phyloP scores from a whole-genome alignment of 2,888 invertebrate genomes.

The Anagyrus pseudococci region DNA sequence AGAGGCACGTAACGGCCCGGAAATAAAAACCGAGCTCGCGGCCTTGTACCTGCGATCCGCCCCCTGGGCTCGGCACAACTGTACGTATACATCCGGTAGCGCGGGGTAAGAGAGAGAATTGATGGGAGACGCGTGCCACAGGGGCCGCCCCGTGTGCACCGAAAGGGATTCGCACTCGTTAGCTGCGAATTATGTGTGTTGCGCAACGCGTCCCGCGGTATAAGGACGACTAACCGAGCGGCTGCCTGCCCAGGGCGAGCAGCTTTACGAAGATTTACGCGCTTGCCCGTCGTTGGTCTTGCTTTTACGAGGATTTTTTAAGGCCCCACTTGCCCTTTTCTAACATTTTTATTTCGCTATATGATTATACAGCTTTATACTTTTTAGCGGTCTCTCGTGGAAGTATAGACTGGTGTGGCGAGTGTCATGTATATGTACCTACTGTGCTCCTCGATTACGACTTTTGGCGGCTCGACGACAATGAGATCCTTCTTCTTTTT shows the following conservation, averaged over 20 bases:
- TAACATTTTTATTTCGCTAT: no score
- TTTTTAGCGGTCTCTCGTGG: no score
- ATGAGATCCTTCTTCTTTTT: constrained; percentile 34
- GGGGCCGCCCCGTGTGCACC: not conserved
- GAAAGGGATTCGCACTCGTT: not conserved
- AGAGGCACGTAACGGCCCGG: not conserved
- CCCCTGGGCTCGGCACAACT: not conserved
- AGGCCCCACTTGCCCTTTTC: no score
- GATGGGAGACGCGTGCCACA: not conserved
- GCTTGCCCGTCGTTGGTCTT: no score
- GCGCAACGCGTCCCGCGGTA: not conserved
- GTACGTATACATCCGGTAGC: not conserved
- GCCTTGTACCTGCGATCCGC: not conserved
- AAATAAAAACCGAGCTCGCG: not conserved
- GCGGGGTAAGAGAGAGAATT: not conserved
- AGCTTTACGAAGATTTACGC: no score
- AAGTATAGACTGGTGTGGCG: no score
- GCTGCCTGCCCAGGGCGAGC: no score
- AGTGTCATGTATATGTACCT: not conserved
- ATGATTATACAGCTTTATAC: no score
- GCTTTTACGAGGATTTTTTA: no score
- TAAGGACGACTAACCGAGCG: no score
- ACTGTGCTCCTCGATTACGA: constrained; percentile 31
- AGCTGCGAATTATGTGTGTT: not conserved
- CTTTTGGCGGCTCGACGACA: constrained; percentile 39